These are phyloP conservation scores for Mnemiopsis leidyi DNA, from an alignment of 37 sponge, comb jelly and placozoan species.

Conservation along the genomic window DNA sequence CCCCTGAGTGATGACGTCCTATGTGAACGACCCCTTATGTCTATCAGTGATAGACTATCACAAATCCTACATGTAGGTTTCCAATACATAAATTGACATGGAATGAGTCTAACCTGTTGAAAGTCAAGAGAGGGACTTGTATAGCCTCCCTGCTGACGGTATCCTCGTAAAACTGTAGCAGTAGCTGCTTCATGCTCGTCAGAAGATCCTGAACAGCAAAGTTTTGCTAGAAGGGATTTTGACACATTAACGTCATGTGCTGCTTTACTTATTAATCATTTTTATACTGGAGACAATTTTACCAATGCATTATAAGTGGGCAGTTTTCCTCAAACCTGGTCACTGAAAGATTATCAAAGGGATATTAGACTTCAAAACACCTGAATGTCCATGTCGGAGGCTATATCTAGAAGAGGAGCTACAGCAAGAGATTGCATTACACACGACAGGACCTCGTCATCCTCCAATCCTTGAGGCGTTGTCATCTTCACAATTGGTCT, in stretches of 20 bases:
- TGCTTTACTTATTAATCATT: too few relatives aligned
- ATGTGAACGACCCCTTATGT: too few relatives aligned
- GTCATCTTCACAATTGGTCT: neutral
- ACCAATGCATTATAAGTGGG: too few relatives aligned
- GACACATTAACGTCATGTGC: too few relatives aligned
- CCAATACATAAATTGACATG: neutral
- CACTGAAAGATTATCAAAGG: too few relatives aligned
- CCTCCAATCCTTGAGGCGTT: neutral
- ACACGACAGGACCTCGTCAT: slow-evolving; percentile 54
- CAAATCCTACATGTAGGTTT: too few relatives aligned
- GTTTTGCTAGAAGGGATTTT: too few relatives aligned
- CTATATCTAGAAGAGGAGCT: slow-evolving; percentile 54
- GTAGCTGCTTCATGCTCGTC: slow-evolving; percentile 52
- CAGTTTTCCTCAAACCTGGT: too few relatives aligned
- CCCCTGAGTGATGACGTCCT: too few relatives aligned
- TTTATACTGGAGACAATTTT: too few relatives aligned
- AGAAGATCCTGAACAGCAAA: slow-evolving; percentile 47
- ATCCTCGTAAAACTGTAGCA: slow-evolving; percentile 58
- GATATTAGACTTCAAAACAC: neutral
- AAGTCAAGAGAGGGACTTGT: slow-evolving; percentile 43
- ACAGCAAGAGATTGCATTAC: slow-evolving; percentile 50
- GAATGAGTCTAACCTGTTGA: slow-evolving; percentile 49
- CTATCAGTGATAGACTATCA: too few relatives aligned
- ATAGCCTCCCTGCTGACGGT: slow-evolving; percentile 60
- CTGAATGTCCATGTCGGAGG: slow-evolving; percentile 53